These are phyloP conservation scores for Drepana arcuata DNA, from an alignment of 1,140 invertebrate genomes.

Conservation along the genomic window DNA sequence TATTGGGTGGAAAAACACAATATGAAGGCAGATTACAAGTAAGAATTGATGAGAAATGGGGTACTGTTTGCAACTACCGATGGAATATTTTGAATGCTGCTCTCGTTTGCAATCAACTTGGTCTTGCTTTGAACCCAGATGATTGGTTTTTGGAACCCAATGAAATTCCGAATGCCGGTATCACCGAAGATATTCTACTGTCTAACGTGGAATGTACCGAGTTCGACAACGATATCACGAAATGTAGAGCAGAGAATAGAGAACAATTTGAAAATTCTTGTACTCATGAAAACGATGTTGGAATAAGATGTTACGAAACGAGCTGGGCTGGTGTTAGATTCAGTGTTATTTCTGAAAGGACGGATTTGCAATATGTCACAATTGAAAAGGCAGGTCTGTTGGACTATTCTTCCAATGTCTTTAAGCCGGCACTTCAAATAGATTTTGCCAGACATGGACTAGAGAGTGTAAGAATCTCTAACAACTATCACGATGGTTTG, in stretches of 20 bases:
- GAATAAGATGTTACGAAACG: constrained; percentile 89
- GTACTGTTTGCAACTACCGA: constrained; percentile 96
- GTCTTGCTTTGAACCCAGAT: constrained; percentile 91
- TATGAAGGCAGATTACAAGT: constrained; percentile 88
- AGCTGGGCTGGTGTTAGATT: constrained; percentile 95
- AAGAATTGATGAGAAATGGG: constrained; percentile 89
- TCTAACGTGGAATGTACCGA: constrained; percentile 93
- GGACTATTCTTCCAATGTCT: constrained; percentile 92
- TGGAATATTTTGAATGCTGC: constrained; percentile 96
- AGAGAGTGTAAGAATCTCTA: constrained; percentile 83
- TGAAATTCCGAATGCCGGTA: constrained; percentile 85
- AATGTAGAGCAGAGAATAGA: constrained; percentile 85
- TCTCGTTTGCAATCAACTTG: constrained; percentile 95
- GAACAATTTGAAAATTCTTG: constrained; percentile 92
- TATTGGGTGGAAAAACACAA: constrained; percentile 81
- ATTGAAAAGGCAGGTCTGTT: constrained; percentile 94
- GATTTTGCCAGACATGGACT: constrained; percentile 96
- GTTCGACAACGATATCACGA: constrained; percentile 92
- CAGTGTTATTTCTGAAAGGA: constrained; percentile 88
- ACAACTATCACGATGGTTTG: constrained; percentile 91
- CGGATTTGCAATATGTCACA: constrained; percentile 89
- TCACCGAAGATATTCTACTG: constrained; percentile 82
- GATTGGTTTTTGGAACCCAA: constrained; percentile 90
- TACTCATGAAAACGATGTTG: constrained; percentile 89
- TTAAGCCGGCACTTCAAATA: constrained; percentile 95